These are phyloP conservation scores for Macaca nemestrina DNA, from an alignment of 2,113 vertebrate species.

Conservation along the genomic window DNA sequence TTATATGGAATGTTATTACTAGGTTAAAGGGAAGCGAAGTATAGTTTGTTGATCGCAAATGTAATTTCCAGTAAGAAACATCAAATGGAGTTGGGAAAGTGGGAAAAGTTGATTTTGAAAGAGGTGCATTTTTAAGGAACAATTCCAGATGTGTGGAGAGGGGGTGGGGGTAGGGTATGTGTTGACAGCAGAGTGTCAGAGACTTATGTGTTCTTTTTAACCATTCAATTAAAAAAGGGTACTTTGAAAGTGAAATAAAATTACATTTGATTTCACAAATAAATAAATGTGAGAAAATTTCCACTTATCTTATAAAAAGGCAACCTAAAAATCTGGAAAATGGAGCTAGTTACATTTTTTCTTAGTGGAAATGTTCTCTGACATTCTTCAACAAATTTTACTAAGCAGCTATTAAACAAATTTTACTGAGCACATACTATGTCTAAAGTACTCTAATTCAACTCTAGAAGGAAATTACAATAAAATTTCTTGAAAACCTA, in stretches of 20 bases:
- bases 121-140: neutral
- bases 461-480: neutral
- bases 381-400: neutral
- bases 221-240: neutral
- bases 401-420: neutral
- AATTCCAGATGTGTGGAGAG: neutral
- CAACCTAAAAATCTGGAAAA: neutral
- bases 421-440: neutral
- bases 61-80: neutral
- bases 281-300: neutral
- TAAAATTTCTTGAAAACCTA: neutral
- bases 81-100: neutral
- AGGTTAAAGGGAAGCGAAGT: neutral
- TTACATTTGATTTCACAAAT: neutral
- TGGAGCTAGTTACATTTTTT: neutral
- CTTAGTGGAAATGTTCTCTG: neutral
- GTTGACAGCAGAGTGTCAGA: neutral
- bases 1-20: neutral
- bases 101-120: neutral
- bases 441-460: neutral
- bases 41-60: slow-evolving; percentile 16
- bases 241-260: slow-evolving; percentile 4
- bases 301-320: neutral
- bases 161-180: neutral
- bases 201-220: slow-evolving; percentile 13